phyloP scores from a whole-genome alignment of 2,113 vertebrate species.

The Tiliqua scincoides region DNA sequence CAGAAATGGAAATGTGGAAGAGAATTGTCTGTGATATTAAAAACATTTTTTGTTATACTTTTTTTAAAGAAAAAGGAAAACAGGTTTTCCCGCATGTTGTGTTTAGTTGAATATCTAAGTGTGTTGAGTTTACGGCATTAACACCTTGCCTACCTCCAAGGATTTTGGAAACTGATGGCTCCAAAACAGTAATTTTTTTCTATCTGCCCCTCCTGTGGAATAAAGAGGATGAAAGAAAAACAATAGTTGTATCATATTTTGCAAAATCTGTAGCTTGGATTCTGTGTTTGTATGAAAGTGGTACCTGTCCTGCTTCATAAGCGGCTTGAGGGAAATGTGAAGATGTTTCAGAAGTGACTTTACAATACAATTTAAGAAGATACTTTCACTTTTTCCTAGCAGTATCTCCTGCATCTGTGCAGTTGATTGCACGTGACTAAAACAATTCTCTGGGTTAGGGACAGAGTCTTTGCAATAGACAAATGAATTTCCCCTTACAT shows the following conservation, averaged over 20 bases:
- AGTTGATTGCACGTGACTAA: not conserved
- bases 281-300: not conserved
- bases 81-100: conserved; percentile 46
- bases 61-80: conserved; percentile 57
- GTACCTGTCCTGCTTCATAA: not conserved
- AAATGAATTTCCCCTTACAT: conserved; percentile 38
- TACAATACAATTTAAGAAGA: not conserved
- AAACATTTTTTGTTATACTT: conserved; percentile 20
- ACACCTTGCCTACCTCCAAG: conserved; percentile 17
- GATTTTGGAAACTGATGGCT: conserved; percentile 30
- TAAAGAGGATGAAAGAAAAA: conserved; percentile 56
- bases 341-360: not conserved
- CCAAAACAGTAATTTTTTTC: conserved; percentile 41
- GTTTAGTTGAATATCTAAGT: conserved; percentile 50
- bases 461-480: not conserved
- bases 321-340: not conserved
- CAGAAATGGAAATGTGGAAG: conserved; percentile 58
- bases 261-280: conserved; percentile 10
- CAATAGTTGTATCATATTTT: conserved; percentile 30
- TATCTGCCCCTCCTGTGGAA: conserved; percentile 40
- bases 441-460: not conserved
- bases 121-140: conserved; percentile 52
- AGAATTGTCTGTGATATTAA: conserved; percentile 8
- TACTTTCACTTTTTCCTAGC: too few species aligned
- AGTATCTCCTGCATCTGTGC: not conserved